Conservation (phyloP, 37 sponge, comb jelly and placozoan species). For the Hexactinellida sp. region DNA sequence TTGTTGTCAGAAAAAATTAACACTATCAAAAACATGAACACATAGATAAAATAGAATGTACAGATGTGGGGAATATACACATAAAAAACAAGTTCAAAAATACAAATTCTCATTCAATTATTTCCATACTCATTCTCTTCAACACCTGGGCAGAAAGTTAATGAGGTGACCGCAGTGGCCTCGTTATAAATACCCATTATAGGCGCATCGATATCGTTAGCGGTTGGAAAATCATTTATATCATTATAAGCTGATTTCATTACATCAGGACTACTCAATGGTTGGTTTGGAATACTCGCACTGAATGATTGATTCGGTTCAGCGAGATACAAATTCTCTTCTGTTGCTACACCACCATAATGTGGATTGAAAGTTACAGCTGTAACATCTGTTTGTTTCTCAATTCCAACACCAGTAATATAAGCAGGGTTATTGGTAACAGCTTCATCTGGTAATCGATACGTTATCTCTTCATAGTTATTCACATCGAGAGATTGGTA, state of each 20-base stretch:
- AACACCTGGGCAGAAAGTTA: not conserved
- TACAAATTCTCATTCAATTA: no score
- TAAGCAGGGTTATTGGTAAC: conserved; percentile 13
- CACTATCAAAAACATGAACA: no score
- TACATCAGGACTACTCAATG: not conserved
- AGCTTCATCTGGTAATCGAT: not conserved
- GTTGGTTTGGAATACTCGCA: not conserved
- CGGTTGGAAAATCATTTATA: not conserved
- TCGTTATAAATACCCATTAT: not conserved
- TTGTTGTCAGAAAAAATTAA: no score
- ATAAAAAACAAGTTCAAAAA: no score
- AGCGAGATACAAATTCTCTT: not conserved
- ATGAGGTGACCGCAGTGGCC: not conserved
- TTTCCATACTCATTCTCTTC: not conserved
- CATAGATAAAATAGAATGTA: no score
- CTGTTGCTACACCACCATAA: not conserved
- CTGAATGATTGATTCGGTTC: not conserved
- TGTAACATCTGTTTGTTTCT: not conserved
- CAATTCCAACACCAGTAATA: not conserved
- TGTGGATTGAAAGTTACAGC: not conserved
- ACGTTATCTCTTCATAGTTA: not conserved
- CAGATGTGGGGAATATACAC: no score
- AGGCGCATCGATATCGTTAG: not conserved
- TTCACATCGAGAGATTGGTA: not conserved
- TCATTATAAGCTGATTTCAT: conserved; percentile 7